Base-by-base conservation (phyloP, 2,888 invertebrate species). In the Lingula anatina region DNA sequence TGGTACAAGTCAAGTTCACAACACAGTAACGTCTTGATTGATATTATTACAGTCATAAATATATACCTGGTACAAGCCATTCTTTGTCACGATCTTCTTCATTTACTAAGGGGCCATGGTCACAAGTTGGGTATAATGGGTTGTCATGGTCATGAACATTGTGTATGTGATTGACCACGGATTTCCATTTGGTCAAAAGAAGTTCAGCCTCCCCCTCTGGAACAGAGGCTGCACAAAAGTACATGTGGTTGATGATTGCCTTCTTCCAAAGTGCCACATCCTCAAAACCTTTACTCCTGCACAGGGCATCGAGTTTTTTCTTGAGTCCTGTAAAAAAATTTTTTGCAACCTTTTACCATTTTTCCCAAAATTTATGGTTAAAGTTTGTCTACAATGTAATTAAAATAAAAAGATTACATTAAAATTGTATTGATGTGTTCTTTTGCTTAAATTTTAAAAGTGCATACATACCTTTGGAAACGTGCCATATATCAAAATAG, bases 211-310 rank as follows among this genome's bases (percentile, higher is more conserved):
- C 49, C 15, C 24, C 46, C 12, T 38, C 46, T n/a, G n/a, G n/a
- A 48, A 39, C 27, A 7, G 42, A 39, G 9, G 47, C 24, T 5
- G 54, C 40, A 12, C 27, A 20, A 46, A 46, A 54, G 38, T 49
- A 49, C 25, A 47, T 27, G 23, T 54, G 54, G 42, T 49, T 51
- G 15, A 31, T 40, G 28, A 55, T 45, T 23, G 44, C 28, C 36
- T 53, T 49, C 5, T 38, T 50, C 55, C 55, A 55, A n/a, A 37
- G 42, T 18, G 47, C 35, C 12, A 55, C 47, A 21, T 47, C 40
- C 9, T 40, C 27, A n/a, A n/a, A n/a, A 26, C 21, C 43, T 20
- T 36, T 45, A 23, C 45, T 46, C 27, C 50, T 55, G 9, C 45
- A 40, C 7, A 26, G 24, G 20, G 38, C 24, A 25, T 50, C 50